phyloP scores from a whole-genome alignment of 2,113 vertebrate species.

The Podilymbus podiceps region DNA sequence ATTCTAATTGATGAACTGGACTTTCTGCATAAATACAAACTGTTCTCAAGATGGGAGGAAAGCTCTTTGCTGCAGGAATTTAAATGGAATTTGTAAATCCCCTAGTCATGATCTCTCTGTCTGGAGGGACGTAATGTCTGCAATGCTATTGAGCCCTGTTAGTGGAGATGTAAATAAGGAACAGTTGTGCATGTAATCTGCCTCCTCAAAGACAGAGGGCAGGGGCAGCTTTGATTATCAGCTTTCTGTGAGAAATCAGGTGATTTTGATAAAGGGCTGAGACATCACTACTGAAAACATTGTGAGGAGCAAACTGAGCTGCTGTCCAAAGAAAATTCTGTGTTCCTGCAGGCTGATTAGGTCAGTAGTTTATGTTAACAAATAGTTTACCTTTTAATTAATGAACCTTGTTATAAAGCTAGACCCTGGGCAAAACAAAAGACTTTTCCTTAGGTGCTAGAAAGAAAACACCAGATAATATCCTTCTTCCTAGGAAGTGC shows the following conservation, averaged over 20 bases:
- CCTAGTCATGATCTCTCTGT: neutral
- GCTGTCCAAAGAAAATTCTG: neutral
- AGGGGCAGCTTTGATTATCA: neutral
- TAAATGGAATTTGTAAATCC: neutral
- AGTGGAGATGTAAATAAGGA: neutral
- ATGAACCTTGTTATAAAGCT: neutral
- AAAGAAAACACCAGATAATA: neutral
- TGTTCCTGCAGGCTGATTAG: neutral
- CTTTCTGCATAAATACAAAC: neutral
- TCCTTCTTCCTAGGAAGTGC: neutral
- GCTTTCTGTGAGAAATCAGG: neutral
- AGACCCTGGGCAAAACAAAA: neutral
- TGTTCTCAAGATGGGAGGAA: neutral
- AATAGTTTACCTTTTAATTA: neutral
- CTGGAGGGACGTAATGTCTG: neutral
- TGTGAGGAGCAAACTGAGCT: neutral
- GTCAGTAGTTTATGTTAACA: neutral
- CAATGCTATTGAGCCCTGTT: neutral
- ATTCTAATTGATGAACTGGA: neutral
- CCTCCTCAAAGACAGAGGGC: neutral
- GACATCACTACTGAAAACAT: neutral
- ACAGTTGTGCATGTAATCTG: neutral
- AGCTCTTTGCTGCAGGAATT: neutral
- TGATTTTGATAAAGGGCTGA: neutral
- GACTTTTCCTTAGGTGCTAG: neutral